Evolutionary conservation across 1,140 invertebrate species (phyloP).

Genomic region (Nymphalis io): DNA sequence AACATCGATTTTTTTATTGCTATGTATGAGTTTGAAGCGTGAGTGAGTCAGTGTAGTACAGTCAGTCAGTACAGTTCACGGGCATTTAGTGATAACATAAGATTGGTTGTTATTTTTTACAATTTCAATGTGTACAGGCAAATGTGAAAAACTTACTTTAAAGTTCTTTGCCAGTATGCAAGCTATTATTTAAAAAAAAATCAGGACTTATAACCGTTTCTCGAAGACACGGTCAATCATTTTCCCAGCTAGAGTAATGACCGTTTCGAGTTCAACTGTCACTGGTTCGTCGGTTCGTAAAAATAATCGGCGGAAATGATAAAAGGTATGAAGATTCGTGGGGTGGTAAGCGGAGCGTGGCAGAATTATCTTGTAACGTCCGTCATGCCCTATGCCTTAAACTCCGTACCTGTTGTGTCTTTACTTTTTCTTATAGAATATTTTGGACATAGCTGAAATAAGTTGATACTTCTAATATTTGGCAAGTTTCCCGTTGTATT

Average conservation of each 20-base stretch:
- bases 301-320: slow-evolving; percentile 65
- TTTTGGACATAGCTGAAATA: neutral
- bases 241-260: slow-evolving; percentile 33
- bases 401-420: slow-evolving; percentile 13
- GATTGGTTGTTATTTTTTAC: no score
- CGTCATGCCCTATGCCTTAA: slow-evolving; percentile 29
- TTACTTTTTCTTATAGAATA: neutral
- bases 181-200: no score
- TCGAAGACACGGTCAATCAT: slow-evolving; percentile 11
- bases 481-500: no score
- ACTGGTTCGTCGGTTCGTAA: slow-evolving; percentile 45
- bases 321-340: slow-evolving; percentile 49
- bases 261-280: slow-evolving; percentile 57
- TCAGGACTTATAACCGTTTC: neutral
- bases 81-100: no score
- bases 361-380: slow-evolving; percentile 43
- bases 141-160: no score
- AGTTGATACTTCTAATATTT: neutral
- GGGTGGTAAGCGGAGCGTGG: slow-evolving; percentile 64
- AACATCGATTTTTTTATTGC: no score
- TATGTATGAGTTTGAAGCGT: no score
- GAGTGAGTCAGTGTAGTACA: no score
- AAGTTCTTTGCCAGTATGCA: no score
- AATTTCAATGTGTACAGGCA: no score
- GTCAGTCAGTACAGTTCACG: no score